Conservation (phyloP, 2,113 vertebrate genomes). For the Clarias batrachus region DNA sequence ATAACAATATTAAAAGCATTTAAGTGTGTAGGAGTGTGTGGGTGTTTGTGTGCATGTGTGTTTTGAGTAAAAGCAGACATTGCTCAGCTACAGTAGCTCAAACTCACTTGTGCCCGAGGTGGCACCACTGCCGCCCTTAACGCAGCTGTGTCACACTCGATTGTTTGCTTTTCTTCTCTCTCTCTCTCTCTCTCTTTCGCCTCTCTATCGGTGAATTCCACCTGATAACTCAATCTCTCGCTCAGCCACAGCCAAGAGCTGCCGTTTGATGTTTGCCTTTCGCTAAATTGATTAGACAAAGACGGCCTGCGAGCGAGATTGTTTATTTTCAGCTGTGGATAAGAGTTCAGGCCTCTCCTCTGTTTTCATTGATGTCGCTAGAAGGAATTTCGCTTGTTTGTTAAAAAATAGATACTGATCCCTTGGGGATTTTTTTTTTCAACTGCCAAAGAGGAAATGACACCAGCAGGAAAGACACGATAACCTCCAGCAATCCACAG, state of each 20-base stretch:
- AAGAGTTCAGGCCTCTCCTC: constrained; percentile 12
- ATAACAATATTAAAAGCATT: not conserved
- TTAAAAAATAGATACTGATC: constrained; percentile 12
- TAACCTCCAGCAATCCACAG: constrained; percentile 24
- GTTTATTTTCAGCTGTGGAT: constrained; percentile 61
- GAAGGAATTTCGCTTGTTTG: constrained; percentile 37
- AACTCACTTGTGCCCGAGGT: not conserved
- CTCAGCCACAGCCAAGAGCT: constrained; percentile 59
- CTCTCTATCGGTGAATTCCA: constrained; percentile 66
- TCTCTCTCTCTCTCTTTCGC: constrained; percentile 8
- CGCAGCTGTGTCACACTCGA: not conserved
- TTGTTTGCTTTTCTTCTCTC: not conserved
- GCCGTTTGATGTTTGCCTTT: constrained; percentile 66
- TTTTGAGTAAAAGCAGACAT: constrained; percentile 3
- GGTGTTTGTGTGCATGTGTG: not conserved
- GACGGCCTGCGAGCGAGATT: constrained; percentile 59
- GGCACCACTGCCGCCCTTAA: not conserved
- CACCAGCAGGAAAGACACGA: constrained; percentile 12
- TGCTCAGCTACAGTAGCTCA: constrained; percentile 1
- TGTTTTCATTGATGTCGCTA: constrained; percentile 32
- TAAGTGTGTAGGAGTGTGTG: not conserved
- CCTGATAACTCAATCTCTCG: constrained; percentile 72
- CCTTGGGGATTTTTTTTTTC: constrained; percentile 33
- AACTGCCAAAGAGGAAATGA: constrained; percentile 37
- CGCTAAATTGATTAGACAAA: constrained; percentile 68